Conservation (phyloP, 2,888 invertebrate genomes). For the Ophion ellenae region DNA sequence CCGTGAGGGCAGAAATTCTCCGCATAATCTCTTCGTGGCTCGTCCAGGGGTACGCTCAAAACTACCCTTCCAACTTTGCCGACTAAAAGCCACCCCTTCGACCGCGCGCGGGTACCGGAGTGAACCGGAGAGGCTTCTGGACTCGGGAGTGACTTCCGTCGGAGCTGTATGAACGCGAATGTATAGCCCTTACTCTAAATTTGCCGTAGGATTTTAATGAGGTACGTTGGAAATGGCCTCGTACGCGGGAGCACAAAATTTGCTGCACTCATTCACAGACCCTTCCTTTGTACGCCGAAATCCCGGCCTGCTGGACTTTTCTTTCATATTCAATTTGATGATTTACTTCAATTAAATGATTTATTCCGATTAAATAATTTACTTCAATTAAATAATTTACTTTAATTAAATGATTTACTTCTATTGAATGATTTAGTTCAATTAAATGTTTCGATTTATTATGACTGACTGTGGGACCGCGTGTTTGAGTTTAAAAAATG, state of each 20-base stretch:
- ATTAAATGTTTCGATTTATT: background rate
- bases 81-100: slow-evolving; percentile 4
- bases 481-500: background rate
- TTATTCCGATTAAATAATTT: background rate
- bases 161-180: slow-evolving; percentile 7
- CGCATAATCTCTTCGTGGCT: slow-evolving; percentile 19
- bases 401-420: background rate
- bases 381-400: background rate
- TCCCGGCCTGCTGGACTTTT: too few relatives aligned
- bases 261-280: background rate
- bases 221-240: background rate
- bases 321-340: background rate
- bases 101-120: background rate
- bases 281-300: background rate
- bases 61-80: slow-evolving; percentile 36
- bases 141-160: slow-evolving; percentile 8
- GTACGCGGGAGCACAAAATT: background rate
- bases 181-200: slow-evolving; percentile 14
- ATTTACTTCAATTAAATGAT: background rate
- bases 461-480: background rate
- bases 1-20: slow-evolving; percentile 38
- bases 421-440: too few relatives aligned
- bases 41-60: slow-evolving; percentile 24
- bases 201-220: background rate
- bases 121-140: background rate